Base-by-base conservation (phyloP, 37 sponge, comb jelly and placozoan species). In the Beroe forskalii region DNA sequence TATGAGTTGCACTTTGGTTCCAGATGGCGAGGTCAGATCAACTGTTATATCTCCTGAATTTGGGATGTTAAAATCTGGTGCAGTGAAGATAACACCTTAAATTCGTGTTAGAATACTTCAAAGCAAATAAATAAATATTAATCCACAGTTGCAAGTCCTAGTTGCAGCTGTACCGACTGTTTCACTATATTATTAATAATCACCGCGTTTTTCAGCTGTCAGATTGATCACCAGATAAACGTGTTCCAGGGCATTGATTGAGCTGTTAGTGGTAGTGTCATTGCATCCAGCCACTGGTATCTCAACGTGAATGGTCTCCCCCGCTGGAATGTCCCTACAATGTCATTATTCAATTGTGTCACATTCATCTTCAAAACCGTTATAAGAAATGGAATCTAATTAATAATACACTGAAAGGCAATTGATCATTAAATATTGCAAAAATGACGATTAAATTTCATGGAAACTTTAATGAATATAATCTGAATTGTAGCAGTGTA, bases 241-340 rank as follows among this genome's bases (percentile, higher is more conserved):
- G 27, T 80, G 86, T 23, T 80, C 86, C 44, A 41, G 1, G 20
- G 44, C 28, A 14, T 44, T 80, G 12, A 80, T 37, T 31, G 23
- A 1, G 55, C 35, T 44, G 44, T 80, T 43, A n/a, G n/a, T n/a
- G 14, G 25, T 30, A 22, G 55, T 44, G 27, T 41, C 86, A 69
- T 69, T 9, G 55, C 86, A 80, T 8, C 86, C 86, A 19, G 40
- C 55, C 27, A 80, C 40, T 24, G 86, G 86, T 44, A 80, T 80
- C 28, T 80, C 86, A 0, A 80, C 23, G 1, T 24, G 40, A 23
- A 80, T 25, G 17, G 14, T 25, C 30, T 80, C 86, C 8, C 17
- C 22, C 14, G 55, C 86, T 24, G 86, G 43, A 23, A 80, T 44
- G 4, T 32, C 55, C 66, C 31, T 30, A 12, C n/a, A n/a, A n/a